A percentile compares a stretch with the other conserved stretches of the same genome.
phyloP scores from a whole-genome alignment of 1,140 invertebrate genomes.

The Nasonia longicornis region DNA sequence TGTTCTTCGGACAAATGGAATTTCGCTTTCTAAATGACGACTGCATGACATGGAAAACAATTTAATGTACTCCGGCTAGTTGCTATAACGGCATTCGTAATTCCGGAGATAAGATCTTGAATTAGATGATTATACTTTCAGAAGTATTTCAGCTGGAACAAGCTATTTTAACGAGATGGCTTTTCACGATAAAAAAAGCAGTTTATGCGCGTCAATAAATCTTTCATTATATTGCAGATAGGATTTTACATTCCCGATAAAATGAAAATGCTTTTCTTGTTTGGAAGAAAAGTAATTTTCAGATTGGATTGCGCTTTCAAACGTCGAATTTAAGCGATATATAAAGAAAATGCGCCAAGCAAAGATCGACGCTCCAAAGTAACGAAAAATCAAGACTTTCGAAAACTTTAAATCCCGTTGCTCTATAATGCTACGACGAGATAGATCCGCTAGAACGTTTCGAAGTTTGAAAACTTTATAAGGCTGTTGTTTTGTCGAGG shows the following conservation, averaged over 20 bases:
- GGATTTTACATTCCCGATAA: background rate
- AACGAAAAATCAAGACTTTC: background rate
- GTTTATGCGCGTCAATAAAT: slow-evolving; percentile 17
- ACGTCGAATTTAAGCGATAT: background rate
- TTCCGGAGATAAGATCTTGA: slow-evolving; percentile 22
- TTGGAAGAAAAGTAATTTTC: background rate
- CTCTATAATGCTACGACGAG: slow-evolving; percentile 17
- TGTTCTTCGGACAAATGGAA: slow-evolving; percentile 1
- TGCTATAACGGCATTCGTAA: slow-evolving; percentile 16
- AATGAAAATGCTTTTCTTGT: background rate
- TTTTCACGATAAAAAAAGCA: slow-evolving; percentile 9
- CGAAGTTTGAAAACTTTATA: slow-evolving; percentile 22
- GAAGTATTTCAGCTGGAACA: background rate
- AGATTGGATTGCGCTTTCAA: no score
- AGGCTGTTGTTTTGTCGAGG: background rate
- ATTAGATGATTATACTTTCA: slow-evolving; percentile 30
- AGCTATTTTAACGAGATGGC: slow-evolving; percentile 5
- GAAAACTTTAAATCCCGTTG: slow-evolving; percentile 17
- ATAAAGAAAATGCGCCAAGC: background rate
- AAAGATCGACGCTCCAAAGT: background rate
- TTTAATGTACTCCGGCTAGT: slow-evolving; percentile 17
- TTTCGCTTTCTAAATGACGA: slow-evolving; percentile 19
- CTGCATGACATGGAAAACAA: background rate
- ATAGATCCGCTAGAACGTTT: slow-evolving; percentile 20
- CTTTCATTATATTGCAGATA: slow-evolving; percentile 3